phyloP scores from a whole-genome alignment of 2,888 invertebrate species.

The Cephus rjabovi region DNA sequence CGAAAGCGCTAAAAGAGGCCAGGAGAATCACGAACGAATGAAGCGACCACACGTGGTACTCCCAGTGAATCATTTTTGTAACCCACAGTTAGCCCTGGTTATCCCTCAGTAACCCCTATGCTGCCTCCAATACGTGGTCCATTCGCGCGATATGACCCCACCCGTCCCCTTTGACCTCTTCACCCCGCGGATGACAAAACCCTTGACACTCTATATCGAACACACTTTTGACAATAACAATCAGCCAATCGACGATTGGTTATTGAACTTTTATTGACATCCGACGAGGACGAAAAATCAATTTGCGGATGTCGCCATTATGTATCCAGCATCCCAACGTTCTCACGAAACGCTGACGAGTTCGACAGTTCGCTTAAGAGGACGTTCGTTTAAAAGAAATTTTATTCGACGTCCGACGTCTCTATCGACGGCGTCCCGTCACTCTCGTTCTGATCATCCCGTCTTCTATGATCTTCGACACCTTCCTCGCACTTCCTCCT shows the following conservation, averaged over 20 bases:
- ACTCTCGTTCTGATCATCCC: neutral
- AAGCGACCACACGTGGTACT: neutral
- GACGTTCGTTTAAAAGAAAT: constrained; percentile 2
- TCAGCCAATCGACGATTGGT: constrained; percentile 38
- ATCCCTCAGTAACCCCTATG: neutral
- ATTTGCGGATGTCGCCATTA: constrained; percentile 43
- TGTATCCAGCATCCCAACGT: constrained; percentile 9
- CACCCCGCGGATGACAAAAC: neutral
- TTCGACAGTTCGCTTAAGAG: constrained; percentile 47
- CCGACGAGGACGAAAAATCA: constrained; percentile 48
- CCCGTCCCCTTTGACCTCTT: neutral
- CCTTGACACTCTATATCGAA: neutral
- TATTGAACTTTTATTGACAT: constrained; percentile 61
- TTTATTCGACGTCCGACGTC: neutral
- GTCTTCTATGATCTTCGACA: neutral
- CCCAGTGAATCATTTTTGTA: neutral
- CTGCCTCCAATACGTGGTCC: neutral
- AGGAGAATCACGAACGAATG: constrained; percentile 14
- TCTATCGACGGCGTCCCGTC: constrained; percentile 6
- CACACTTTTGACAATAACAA: constrained; percentile 50
- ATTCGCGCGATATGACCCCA: neutral
- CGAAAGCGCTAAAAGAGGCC: constrained; percentile 34
- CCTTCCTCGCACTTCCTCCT: neutral
- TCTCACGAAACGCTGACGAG: constrained; percentile 22
- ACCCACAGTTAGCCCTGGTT: neutral